Percentiles rank a stretch among this genome's conserved stretches.
These are phyloP conservation scores for Pogonus chalceus DNA, from an alignment of 1,140 invertebrate species.

Conservation along the genomic window DNA sequence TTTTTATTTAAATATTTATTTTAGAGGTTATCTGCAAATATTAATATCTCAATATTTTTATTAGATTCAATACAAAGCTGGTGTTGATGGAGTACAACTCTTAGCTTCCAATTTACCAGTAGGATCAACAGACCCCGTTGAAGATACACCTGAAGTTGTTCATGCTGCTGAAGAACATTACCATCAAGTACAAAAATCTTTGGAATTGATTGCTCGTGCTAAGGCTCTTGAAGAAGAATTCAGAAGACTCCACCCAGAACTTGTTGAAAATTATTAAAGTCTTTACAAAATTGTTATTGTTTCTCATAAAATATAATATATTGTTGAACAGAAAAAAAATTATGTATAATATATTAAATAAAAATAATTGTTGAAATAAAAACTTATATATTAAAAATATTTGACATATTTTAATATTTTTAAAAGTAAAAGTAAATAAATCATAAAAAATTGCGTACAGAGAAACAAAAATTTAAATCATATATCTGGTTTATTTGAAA, in stretches of 20 bases:
- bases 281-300: not conserved
- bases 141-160: conserved; percentile 21
- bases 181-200: not conserved
- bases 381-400: not conserved
- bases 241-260: not conserved
- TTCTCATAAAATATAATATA: not conserved
- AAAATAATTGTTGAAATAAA: not conserved
- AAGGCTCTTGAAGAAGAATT: not conserved
- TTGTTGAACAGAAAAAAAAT: not conserved
- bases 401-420: not conserved
- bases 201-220: not conserved
- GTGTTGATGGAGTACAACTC: not conserved
- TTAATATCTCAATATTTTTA: too few species aligned
- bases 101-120: conserved; percentile 14
- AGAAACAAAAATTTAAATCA: not conserved
- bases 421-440: not conserved
- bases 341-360: not conserved
- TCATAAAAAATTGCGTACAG: not conserved
- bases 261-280: not conserved
- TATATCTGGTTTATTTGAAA: too few species aligned
- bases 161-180: conserved; percentile 18
- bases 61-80: not conserved
- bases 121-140: conserved; percentile 9
- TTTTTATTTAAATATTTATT: too few species aligned
- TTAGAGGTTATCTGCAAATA: too few species aligned